Evolutionary conservation across 92 coral and sea anemone genomes (phyloP), one percentile per base, ranked within the genome.

Genomic region (Porites rus): DNA sequence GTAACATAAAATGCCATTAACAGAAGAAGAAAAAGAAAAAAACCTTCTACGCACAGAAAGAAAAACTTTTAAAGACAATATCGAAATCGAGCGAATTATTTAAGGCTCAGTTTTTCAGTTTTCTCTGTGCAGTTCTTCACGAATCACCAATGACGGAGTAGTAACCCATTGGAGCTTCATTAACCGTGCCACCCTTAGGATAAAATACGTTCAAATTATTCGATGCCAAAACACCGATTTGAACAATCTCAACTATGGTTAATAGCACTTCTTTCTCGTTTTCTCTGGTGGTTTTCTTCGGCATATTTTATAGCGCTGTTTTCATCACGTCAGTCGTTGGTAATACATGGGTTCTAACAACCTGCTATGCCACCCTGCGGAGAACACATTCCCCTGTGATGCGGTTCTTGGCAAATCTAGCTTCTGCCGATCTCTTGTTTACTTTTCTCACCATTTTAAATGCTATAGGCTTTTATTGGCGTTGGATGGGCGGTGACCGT

Each of bases 391-490:
- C 50, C 1, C 81, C 83, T 5, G 18, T 88, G 0, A 81, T 74
- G 83, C 82, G 86, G 83, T 54, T 81, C 3, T 65, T 88, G 51
- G 87, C 83, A 46, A 88, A 82, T 16, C 77, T 88, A 58, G 91
- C 91, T 28, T 31, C 82, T 10, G 83, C 91, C 31, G 91, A 88
- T 88, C 82, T 81, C 20, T 59, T 75, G 19, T 88, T 88, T 76
- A 88, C 91, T 4, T 19, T 82, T 60, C 62, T 82, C 28, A 67
- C 91, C 11, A 13, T 81, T 75, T 69, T 88, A 12, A 68, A 69
- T 65, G 1, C 12, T 25, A 51, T 76, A 46, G 78, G 65, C 46
- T 82, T 75, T 58, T 38, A 59, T 9, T 71, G 81, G 65, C 83
- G 20, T 19, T 88, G 91, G 91, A 52, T 75, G 5, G 91, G 91